phyloP scores from a whole-genome alignment of 2,797 vertebrate species.

The Staurois parvus region DNA sequence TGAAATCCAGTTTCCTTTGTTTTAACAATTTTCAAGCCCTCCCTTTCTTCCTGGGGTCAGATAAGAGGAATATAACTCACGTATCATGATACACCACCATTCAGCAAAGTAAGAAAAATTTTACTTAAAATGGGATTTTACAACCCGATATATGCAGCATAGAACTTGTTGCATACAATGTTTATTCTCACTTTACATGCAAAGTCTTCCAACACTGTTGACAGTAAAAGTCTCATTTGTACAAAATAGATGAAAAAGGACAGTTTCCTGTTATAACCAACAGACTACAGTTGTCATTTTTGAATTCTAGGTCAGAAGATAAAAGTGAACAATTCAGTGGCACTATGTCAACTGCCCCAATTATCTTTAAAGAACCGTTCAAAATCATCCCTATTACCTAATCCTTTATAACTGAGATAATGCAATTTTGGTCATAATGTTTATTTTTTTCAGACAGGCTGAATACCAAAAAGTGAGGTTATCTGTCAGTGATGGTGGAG shows the following conservation, averaged over 20 bases:
- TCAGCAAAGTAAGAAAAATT: not conserved
- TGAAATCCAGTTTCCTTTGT: constrained; percentile 53
- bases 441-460: too few relatives aligned
- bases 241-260: not conserved
- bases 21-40: constrained; percentile 52
- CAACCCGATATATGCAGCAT: too few relatives aligned
- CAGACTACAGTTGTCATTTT: not conserved
- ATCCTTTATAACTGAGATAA: too few relatives aligned
- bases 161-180: too few relatives aligned
- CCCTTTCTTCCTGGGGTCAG: constrained; percentile 57
- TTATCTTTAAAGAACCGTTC: too few relatives aligned
- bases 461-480: too few relatives aligned
- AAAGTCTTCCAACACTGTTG: too few relatives aligned
- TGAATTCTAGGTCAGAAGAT: not conserved
- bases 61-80: constrained; percentile 34
- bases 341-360: too few relatives aligned
- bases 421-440: too few relatives aligned
- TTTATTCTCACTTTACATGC: not conserved
- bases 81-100: constrained; percentile 1
- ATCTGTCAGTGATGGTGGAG: too few relatives aligned
- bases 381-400: too few relatives aligned
- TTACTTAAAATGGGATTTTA: not conserved
- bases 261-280: not conserved
- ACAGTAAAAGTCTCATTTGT: not conserved
- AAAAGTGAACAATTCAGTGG: not conserved